A percentile compares a stretch with the other conserved stretches of the same genome.
These are phyloP conservation scores for Sebastes nivosus DNA, from an alignment of 2,797 vertebrate species.

Conservation along the genomic window DNA sequence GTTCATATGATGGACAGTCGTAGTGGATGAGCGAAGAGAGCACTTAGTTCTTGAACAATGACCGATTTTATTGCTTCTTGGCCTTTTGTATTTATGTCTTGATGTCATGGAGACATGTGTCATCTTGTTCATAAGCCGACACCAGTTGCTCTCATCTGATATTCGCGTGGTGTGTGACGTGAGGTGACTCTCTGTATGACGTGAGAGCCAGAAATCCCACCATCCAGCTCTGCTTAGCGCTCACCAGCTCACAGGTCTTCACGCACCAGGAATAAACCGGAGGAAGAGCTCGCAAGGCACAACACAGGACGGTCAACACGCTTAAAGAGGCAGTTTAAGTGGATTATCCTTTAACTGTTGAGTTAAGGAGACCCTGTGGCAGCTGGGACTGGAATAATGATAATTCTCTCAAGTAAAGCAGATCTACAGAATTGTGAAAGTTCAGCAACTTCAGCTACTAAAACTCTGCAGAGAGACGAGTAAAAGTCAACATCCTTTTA, in stretches of 20 bases:
- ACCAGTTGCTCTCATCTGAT: neutral
- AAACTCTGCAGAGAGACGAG: neutral
- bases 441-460: neutral
- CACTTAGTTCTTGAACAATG: neutral
- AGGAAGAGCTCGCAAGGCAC: conserved; percentile 55
- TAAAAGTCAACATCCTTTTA: neutral
- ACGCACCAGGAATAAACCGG: conserved; percentile 60
- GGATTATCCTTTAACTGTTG: conserved; percentile 67
- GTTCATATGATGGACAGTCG: neutral
- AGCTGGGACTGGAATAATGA: conserved; percentile 19
- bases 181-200: conserved; percentile 23
- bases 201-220: conserved; percentile 49
- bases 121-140: neutral
- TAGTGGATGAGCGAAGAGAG: neutral
- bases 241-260: conserved; percentile 36
- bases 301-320: conserved; percentile 51
- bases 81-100: neutral
- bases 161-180: neutral
- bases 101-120: neutral
- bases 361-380: conserved; percentile 41
- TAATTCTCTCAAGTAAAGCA: neutral
- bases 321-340: conserved; percentile 68
- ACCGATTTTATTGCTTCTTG: neutral
- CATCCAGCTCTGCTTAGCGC: conserved; percentile 2
- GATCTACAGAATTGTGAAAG: neutral